Evolutionary conservation across 2,113 vertebrate species (phyloP), one percentile per base, ranked within the genome.

Genomic region (Corapipo altera): DNA sequence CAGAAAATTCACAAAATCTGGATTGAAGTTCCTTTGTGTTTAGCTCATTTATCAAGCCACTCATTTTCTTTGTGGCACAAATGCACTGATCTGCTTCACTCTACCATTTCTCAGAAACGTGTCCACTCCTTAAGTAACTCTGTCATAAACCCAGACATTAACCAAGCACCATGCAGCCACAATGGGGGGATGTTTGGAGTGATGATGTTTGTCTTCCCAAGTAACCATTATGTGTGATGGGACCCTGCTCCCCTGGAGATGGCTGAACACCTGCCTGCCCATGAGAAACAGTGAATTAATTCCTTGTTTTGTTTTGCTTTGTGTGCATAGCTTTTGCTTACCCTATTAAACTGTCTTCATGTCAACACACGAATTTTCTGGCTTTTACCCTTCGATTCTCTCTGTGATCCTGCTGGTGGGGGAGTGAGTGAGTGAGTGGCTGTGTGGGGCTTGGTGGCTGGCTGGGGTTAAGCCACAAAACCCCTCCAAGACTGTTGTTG

Each of bases 391-490:
- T 55, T 70, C 4, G 17, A 48, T 62, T 76, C 5, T 70, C 17
- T 62, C 24, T 48, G 24, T 5, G 14, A 5, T 43, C 30, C n/a
- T 0, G 0, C 48, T 49, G n/a, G 11, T 33, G 30, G 14, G 30
- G 6, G 13, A n/a, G 28, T 6, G 33, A 52, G 70, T 0, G 1
- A 62, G 21, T 0, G 1, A 62, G 21, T 18, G 30, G 9, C 30
- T 55, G 24, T 0, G 1, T 55, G 24, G 20, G 26, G 6, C 37
- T 69, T 62, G 54, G 55, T 48, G 41, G 3, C 5, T 48, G 55
- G 39, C 48, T 62, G 30, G 14, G 35, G 6, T 71, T 64, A 55
- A 71, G n/a, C 23, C n/a, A 32, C 5, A 13, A 15, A 39, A 54
- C 8, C 41, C 62, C 48, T 71, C 43, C 37, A 74, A 59, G 52